Conservation (phyloP, 2,797 vertebrate species). For the Chelon auratus region DNA sequence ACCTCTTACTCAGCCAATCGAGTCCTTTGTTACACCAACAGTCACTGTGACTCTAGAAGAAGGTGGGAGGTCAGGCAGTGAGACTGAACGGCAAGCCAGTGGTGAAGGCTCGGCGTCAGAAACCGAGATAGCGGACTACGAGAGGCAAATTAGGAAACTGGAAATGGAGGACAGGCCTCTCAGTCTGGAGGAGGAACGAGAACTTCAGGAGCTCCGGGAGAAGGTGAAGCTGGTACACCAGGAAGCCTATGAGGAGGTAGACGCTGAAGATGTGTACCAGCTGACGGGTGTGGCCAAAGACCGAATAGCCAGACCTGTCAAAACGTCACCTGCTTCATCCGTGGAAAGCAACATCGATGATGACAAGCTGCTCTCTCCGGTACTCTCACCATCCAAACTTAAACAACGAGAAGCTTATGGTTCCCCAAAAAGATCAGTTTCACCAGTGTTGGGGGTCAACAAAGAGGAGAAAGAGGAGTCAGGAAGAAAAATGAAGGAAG, state of each 20-base stretch:
- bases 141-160: constrained; percentile 86
- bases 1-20: constrained; percentile 51
- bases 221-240: constrained; percentile 97
- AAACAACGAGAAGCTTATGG: constrained; percentile 79
- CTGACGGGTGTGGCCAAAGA: constrained; percentile 86
- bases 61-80: constrained; percentile 73
- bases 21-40: constrained; percentile 82
- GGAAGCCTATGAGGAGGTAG: constrained; percentile 93
- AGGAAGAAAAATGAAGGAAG: constrained; percentile 67
- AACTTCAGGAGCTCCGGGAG: constrained; percentile 92
- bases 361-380: constrained; percentile 81
- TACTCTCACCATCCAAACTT: constrained; percentile 80
- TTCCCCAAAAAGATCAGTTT: constrained; percentile 74
- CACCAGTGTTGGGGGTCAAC: constrained; percentile 61
- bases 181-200: constrained; percentile 86
- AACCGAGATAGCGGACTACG: constrained; percentile 83
- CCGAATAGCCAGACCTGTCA: constrained; percentile 83
- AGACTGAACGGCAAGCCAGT: constrained; percentile 73
- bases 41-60: constrained; percentile 86
- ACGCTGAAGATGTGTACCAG: constrained; percentile 97
- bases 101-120: constrained; percentile 79
- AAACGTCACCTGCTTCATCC: constrained; percentile 84
- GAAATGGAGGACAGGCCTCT: constrained; percentile 87
- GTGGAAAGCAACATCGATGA: constrained; percentile 87
- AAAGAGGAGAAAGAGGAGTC: constrained; percentile 63